Evolutionary conservation across 1,140 invertebrate species (phyloP).

Genomic region (Bombus polaris): DNA sequence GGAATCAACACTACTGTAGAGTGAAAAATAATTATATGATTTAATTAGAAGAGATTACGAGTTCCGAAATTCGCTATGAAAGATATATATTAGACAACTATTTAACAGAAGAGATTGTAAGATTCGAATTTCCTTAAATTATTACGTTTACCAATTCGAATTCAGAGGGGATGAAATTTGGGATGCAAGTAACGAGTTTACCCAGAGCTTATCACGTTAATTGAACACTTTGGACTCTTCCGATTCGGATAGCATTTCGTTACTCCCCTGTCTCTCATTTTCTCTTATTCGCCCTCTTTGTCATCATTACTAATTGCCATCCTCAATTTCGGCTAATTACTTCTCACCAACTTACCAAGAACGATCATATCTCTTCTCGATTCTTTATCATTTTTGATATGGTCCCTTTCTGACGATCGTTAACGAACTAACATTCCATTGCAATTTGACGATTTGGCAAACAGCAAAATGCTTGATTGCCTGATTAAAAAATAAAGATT

Average conservation of each 20-base stretch:
- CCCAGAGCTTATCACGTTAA: slow-evolving; percentile 51
- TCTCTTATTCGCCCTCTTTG: not conserved
- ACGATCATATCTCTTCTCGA: slow-evolving; percentile 20
- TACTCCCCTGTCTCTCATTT: not conserved
- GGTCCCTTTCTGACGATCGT: not conserved
- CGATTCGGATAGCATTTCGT: slow-evolving; percentile 9
- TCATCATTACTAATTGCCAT: slow-evolving; percentile 60
- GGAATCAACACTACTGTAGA: not conserved
- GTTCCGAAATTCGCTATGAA: too few species aligned
- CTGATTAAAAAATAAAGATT: not conserved
- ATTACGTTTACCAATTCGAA: not conserved
- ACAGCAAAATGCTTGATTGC: not conserved
- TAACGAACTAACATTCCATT: not conserved
- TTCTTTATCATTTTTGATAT: not conserved
- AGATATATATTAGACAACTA: not conserved
- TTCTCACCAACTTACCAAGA: slow-evolving; percentile 56
- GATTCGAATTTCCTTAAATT: not conserved
- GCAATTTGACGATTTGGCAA: not conserved
- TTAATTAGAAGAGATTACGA: not conserved
- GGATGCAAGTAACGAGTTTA: slow-evolving; percentile 40
- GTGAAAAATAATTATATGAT: not conserved
- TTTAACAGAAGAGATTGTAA: not conserved
- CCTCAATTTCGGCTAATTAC: slow-evolving; percentile 72
- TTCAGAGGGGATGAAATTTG: not conserved
- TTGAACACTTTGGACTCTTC: slow-evolving; percentile 60